These are phyloP conservation scores for Nemurella pictetii DNA, from an alignment of 2,888 invertebrate species.

Conservation along the genomic window DNA sequence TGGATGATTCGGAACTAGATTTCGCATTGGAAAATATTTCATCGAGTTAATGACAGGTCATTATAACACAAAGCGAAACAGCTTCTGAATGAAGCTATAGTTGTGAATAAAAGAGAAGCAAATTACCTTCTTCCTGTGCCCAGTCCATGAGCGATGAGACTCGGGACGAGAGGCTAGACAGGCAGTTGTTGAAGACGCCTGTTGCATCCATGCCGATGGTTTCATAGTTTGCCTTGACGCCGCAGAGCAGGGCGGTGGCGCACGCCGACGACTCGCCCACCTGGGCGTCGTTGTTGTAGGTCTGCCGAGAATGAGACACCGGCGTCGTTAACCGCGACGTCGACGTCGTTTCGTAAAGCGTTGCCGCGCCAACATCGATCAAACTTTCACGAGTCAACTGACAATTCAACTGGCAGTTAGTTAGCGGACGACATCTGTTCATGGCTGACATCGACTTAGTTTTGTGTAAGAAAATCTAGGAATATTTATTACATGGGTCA, in stretches of 20 bases:
- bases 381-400: neutral
- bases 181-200: conserved; percentile 45
- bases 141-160: conserved; percentile 46
- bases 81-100: too few relatives aligned
- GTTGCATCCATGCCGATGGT: conserved; percentile 48
- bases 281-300: conserved; percentile 53
- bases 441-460: too few relatives aligned
- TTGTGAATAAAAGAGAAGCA: too few relatives aligned
- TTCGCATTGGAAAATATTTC: too few relatives aligned
- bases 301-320: conserved; percentile 46
- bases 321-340: neutral
- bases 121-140: conserved; percentile 47
- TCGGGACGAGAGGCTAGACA: conserved; percentile 42
- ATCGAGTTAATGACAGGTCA: too few relatives aligned
- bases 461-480: too few relatives aligned
- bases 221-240: conserved; percentile 52
- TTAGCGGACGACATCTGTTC: too few relatives aligned
- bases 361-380: neutral
- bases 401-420: too few relatives aligned
- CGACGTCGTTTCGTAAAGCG: neutral
- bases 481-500: too few relatives aligned
- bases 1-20: too few relatives aligned
- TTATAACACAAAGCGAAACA: too few relatives aligned
- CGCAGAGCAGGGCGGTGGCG: conserved; percentile 53
- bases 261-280: conserved; percentile 54